phyloP scores from a whole-genome alignment of 2,888 invertebrate genomes.

The Drosophila mayaguana region DNA sequence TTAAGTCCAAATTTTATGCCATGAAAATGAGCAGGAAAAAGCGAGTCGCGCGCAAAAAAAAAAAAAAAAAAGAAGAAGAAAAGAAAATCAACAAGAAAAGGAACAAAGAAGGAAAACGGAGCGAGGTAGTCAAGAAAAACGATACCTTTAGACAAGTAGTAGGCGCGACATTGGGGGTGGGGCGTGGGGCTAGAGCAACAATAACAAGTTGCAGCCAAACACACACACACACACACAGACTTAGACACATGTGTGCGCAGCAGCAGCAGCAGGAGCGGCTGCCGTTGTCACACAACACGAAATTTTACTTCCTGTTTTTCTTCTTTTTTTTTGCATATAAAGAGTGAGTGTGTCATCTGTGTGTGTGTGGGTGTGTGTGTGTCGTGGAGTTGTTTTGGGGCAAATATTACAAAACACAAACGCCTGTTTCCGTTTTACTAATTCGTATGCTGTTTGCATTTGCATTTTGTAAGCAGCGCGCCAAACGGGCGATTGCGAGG shows the following conservation, averaged over 20 bases:
- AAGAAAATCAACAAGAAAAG: neutral
- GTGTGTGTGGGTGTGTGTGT: conserved; percentile 24
- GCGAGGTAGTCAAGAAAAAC: neutral
- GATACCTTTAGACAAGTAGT: conserved; percentile 16
- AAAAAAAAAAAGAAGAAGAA: neutral
- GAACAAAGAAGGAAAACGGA: no score
- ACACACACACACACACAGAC: conserved; percentile 20
- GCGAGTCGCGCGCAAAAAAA: no score
- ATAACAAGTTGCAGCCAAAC: conserved; percentile 27
- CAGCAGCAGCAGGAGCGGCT: conserved; percentile 7
- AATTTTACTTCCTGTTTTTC: conserved; percentile 59
- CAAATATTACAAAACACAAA: conserved; percentile 81
- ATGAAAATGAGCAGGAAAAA: conserved; percentile 33
- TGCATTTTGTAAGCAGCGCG: conserved; percentile 74
- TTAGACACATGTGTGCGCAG: conserved; percentile 23
- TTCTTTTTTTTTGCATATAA: conserved; percentile 38
- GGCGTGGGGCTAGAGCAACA: neutral
- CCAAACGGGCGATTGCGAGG: neutral
- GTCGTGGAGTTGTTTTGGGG: conserved; percentile 62
- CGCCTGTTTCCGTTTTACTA: conserved; percentile 81
- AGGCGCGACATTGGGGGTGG: neutral
- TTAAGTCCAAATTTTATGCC: conserved; percentile 35
- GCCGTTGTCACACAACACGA: conserved; percentile 56
- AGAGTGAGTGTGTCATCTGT: neutral
- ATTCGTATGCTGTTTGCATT: conserved; percentile 80